phyloP scores from a whole-genome alignment of 2,113 vertebrate species.

The Morone saxatilis region DNA sequence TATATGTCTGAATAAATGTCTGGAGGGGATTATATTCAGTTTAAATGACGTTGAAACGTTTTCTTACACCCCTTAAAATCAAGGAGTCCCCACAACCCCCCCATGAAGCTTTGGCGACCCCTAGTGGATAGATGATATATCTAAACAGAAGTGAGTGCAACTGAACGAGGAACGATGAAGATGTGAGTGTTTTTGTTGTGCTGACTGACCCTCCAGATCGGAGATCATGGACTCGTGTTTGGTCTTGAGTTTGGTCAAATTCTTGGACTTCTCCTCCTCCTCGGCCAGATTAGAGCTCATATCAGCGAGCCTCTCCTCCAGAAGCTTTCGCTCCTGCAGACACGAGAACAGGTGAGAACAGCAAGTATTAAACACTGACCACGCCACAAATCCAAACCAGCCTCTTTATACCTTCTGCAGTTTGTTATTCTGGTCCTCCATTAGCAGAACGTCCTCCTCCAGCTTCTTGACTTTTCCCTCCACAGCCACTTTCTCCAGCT shows the following conservation, averaged over 20 bases:
- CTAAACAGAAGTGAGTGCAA: not conserved
- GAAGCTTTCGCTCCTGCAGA: slow-evolving; percentile 90
- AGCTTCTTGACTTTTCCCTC: slow-evolving; percentile 95
- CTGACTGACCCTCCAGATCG: slow-evolving; percentile 91
- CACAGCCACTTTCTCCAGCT: slow-evolving; percentile 91
- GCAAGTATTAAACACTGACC: accelerated
- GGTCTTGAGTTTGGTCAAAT: slow-evolving; percentile 93
- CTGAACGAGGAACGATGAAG: too few relatives aligned
- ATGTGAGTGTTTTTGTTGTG: not conserved
- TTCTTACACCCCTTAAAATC: too few relatives aligned
- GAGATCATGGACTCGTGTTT: slow-evolving; percentile 99
- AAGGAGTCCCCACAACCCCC: too few relatives aligned
- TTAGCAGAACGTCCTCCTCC: slow-evolving; percentile 92
- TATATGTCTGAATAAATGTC: too few relatives aligned
- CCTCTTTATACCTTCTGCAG: slow-evolving; percentile 88
- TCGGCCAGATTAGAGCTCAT: slow-evolving; percentile 93
- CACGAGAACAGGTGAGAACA: accelerated
- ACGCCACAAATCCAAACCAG: accelerated
- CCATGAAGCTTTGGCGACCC: too few relatives aligned
- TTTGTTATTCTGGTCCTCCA: slow-evolving; percentile 96
- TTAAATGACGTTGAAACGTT: too few relatives aligned
- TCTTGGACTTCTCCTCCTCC: slow-evolving; percentile 98
- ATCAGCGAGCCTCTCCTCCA: slow-evolving; percentile 93
- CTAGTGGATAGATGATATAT: too few relatives aligned
- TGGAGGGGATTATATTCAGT: too few relatives aligned